Evolutionary conservation across 2,797 vertebrate genomes (phyloP), one percentile per base, ranked within the genome.

Genomic region (Syndactyla subalaris): DNA sequence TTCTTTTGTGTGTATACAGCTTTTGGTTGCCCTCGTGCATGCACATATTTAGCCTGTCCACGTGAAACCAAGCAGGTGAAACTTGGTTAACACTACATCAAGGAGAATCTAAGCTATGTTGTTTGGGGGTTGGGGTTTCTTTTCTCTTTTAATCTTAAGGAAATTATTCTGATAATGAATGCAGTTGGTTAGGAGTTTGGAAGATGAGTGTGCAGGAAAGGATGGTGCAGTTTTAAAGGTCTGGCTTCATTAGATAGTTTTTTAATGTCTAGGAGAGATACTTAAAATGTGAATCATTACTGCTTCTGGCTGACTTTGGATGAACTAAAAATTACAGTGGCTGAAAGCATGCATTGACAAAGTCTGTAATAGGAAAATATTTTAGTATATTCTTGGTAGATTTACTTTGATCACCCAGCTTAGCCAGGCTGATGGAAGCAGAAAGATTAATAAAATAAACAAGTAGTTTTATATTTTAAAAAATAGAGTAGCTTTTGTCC

Each of bases 291-390:
- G 94, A 95, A 54, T 97, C 86, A 77, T 70, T 80, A 22, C 46
- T 74, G 48, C 62, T 93, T 23, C 93, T 78, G 73, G 54, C 62
- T 80, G 75, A 49, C 57, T 84, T 38, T 12, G 68, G 74, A 87
- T 91, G 88, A 96, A 92, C 76, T 7, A 73, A 96, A 97, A 96
- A 77, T 95, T 75, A 72, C 63, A 95, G 89, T 61, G 51, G 26
- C 59, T 77, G 79, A 70, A 46, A 67, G 71, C 62, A 46, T 57
- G 29, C 66, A 61, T 81, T 92, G 83, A 78, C 34, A 15, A 88
- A 79, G 71, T 89, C 72, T 92, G 66, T 87, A 93, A 70, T 76
- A 88, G 11, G 61, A 82, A 95, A 90, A 89, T 51, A 45, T 7
- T 45, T 8, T 6, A 18, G 27, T 92, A 29, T 48, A n/a, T 49